A percentile compares a stretch with the other conserved stretches of the same genome.
These are phyloP conservation scores for Illadopsis cleaveri DNA, from an alignment of 2,113 vertebrate species.

Conservation along the genomic window DNA sequence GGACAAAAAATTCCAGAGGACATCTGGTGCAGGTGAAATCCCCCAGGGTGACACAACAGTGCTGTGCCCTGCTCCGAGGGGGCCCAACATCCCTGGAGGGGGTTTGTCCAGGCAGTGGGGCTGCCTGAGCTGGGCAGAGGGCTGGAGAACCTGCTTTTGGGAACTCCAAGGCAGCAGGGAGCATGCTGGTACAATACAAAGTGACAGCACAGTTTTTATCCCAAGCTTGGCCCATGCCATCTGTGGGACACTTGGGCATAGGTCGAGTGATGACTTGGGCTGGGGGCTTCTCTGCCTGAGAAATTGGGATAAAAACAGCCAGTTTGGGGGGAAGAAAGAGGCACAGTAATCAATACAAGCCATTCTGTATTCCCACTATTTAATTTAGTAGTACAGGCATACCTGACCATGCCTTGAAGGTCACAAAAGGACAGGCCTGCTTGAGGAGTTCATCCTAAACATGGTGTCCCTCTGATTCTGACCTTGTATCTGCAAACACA, in stretches of 20 bases:
- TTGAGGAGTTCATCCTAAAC: not conserved
- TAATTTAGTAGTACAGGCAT: not conserved
- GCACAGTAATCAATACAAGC: not conserved
- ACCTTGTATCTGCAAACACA: not conserved
- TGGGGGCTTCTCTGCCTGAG: not conserved
- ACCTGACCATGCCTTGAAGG: not conserved
- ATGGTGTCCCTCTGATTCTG: not conserved
- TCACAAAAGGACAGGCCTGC: not conserved
- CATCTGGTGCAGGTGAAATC: not conserved
- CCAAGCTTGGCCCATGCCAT: not conserved
- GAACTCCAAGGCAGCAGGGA: not conserved
- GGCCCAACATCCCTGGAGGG: not conserved
- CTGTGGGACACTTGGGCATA: not conserved
- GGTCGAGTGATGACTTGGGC: not conserved
- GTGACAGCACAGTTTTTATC: not conserved
- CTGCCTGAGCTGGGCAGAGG: not conserved
- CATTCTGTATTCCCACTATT: not conserved
- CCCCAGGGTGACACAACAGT: not conserved
- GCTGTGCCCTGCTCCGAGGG: not conserved
- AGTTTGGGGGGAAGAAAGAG: fast-evolving
- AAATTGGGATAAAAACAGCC: not conserved
- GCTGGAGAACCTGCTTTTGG: not conserved
- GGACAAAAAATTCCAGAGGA: not conserved
- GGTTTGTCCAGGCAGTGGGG: not conserved
- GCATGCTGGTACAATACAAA: not conserved